phyloP scores from a whole-genome alignment of 1,140 invertebrate species.

The Bombus terrestris region DNA sequence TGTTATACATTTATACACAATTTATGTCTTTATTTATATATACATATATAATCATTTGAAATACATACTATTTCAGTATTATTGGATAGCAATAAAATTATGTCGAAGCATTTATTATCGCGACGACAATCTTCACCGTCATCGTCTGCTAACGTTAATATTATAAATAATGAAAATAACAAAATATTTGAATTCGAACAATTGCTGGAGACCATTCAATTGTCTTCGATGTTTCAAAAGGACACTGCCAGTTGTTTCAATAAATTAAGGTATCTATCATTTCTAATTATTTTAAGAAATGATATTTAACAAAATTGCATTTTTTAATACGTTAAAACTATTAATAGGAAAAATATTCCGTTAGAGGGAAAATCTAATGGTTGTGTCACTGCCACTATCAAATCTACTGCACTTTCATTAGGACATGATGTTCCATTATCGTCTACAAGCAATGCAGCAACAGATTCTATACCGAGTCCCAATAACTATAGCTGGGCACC shows the following conservation, averaged over 20 bases:
- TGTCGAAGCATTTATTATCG: slow-evolving; percentile 70
- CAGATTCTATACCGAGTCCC: slow-evolving; percentile 67
- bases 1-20: background rate
- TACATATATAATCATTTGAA: background rate
- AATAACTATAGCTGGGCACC: slow-evolving; percentile 77
- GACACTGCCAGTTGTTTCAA: slow-evolving; percentile 58
- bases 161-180: slow-evolving; percentile 66
- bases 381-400: slow-evolving; percentile 52
- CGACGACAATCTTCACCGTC: slow-evolving; percentile 72
- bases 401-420: slow-evolving; percentile 62
- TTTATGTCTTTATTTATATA: background rate
- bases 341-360: slow-evolving; percentile 67
- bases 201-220: slow-evolving; percentile 71
- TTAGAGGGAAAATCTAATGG: slow-evolving; percentile 60
- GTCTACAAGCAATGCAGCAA: slow-evolving; percentile 53
- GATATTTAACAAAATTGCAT: background rate
- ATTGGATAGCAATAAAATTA: slow-evolving; percentile 70
- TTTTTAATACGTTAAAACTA: background rate
- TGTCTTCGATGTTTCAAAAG: slow-evolving; percentile 67
- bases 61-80: slow-evolving; percentile 62
- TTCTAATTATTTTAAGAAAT: background rate
- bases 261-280: slow-evolving; percentile 69
- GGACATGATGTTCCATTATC: slow-evolving; percentile 65
- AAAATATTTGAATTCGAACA: slow-evolving; percentile 75
- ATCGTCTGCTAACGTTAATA: slow-evolving; percentile 67